Conservation (phyloP, 2,113 vertebrate species). For the Phyllopteryx taeniolatus region DNA sequence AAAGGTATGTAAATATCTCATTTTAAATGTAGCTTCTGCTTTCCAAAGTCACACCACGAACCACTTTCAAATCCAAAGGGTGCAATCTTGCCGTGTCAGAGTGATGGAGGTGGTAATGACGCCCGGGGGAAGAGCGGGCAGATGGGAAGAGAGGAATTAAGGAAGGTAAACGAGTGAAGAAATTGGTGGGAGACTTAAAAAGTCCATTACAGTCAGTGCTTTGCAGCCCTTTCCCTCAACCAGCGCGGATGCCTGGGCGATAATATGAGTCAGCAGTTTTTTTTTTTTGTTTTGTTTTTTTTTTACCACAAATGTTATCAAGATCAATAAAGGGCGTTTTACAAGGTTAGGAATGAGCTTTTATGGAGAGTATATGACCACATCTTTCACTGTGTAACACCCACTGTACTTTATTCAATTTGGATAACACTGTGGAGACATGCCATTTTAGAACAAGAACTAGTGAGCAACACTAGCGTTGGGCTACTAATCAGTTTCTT, state of each 20-base stretch:
- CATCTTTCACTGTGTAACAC: neutral
- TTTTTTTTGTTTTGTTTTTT: neutral
- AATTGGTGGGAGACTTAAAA: slow-evolving; percentile 15
- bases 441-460: too few species aligned
- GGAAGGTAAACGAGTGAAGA: slow-evolving; percentile 27
- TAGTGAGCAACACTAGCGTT: neutral
- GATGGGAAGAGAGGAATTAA: slow-evolving; percentile 23
- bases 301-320: slow-evolving; percentile 10
- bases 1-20: slow-evolving; percentile 6
- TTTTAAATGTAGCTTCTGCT: slow-evolving; percentile 8
- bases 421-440: neutral
- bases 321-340: neutral
- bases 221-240: slow-evolving; percentile 3
- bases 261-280: neutral
- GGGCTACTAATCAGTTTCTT: neutral
- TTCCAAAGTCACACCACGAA: neutral
- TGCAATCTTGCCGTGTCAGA: slow-evolving; percentile 17
- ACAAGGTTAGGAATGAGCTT: neutral
- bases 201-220: slow-evolving; percentile 20
- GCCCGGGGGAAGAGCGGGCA: slow-evolving; percentile 14
- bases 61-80: slow-evolving; percentile 3
- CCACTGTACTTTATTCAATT: neutral
- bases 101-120: slow-evolving; percentile 24
- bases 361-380: neutral
- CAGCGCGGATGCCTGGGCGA: neutral